Evolutionary conservation across 2,888 invertebrate genomes (phyloP).

Genomic region (Netelia melanura): DNA sequence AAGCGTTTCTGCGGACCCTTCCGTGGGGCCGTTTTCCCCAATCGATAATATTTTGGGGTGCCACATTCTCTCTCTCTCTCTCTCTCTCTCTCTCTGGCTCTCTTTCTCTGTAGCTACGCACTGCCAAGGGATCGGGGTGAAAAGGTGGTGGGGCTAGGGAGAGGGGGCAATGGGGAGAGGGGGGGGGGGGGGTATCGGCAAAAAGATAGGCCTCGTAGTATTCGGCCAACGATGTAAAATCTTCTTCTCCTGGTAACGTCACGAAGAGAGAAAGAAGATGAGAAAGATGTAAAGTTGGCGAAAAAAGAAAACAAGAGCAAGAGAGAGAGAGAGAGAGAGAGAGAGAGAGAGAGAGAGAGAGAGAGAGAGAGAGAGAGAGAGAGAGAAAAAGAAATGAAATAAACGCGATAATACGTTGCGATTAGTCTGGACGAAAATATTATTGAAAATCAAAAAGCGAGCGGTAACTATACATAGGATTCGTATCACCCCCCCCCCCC

Average conservation of each 20-base stretch:
- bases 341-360: slow-evolving; percentile 19
- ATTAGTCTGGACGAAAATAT: slow-evolving; percentile 7
- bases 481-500: slow-evolving; percentile 3
- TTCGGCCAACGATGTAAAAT: no score
- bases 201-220: no score
- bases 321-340: slow-evolving; percentile 4
- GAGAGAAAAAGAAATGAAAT: slow-evolving; percentile 22
- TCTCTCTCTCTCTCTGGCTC: no score
- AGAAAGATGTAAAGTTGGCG: background rate
- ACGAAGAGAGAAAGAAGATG: background rate
- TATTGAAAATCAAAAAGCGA: slow-evolving; percentile 6
- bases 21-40: slow-evolving; percentile 73
- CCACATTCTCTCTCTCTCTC: slow-evolving; percentile 43
- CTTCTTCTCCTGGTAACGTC: background rate
- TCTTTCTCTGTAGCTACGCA: slow-evolving; percentile 1
- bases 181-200: background rate
- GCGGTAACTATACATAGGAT: background rate
- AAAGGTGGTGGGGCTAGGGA: slow-evolving; percentile 42
- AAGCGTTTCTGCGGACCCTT: slow-evolving; percentile 70
- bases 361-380: slow-evolving; percentile 6
- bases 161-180: slow-evolving; percentile 24
- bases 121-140: background rate
- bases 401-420: slow-evolving; percentile 7
- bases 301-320: background rate
- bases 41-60: slow-evolving; percentile 77